A percentile compares a stretch with the other conserved stretches of the same genome.
Evolutionary conservation across 2,113 vertebrate genomes (phyloP).

Genomic region (Malurus melanocephalus): DNA sequence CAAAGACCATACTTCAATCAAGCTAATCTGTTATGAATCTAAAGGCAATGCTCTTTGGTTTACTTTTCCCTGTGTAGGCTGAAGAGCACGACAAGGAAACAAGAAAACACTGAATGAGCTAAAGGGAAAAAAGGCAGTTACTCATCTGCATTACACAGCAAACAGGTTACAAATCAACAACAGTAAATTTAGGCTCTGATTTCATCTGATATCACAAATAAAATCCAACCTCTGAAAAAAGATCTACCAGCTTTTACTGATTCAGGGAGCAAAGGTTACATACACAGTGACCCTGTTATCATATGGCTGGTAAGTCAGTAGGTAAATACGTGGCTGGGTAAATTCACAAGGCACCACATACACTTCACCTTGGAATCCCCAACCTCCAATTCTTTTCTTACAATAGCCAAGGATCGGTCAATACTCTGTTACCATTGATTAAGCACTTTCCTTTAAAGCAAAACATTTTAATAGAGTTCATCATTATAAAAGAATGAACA

Average conservation of each 20-base stretch:
- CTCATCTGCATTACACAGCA: neutral
- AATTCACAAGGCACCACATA: neutral
- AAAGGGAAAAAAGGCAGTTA: neutral
- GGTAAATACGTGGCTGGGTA: fast-evolving
- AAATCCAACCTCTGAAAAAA: neutral
- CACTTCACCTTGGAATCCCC: neutral
- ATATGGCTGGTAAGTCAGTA: neutral
- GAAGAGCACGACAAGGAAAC: neutral
- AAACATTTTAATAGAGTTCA: neutral
- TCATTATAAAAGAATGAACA: neutral
- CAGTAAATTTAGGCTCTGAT: neutral
- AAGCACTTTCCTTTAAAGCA: neutral
- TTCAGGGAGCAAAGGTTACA: neutral
- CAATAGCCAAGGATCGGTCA: neutral
- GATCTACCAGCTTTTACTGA: neutral
- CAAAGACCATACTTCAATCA: neutral
- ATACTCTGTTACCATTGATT: neutral
- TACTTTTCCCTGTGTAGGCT: neutral
- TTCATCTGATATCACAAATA: neutral
- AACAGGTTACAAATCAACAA: neutral
- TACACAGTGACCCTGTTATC: neutral
- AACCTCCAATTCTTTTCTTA: neutral
- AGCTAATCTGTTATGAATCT: neutral
- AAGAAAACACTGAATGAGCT: neutral
- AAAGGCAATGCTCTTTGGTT: neutral